Evolutionary conservation across 2,888 invertebrate genomes (phyloP), one percentile per base, ranked within the genome.

Genomic region (Theodoxus fluviatilis): DNA sequence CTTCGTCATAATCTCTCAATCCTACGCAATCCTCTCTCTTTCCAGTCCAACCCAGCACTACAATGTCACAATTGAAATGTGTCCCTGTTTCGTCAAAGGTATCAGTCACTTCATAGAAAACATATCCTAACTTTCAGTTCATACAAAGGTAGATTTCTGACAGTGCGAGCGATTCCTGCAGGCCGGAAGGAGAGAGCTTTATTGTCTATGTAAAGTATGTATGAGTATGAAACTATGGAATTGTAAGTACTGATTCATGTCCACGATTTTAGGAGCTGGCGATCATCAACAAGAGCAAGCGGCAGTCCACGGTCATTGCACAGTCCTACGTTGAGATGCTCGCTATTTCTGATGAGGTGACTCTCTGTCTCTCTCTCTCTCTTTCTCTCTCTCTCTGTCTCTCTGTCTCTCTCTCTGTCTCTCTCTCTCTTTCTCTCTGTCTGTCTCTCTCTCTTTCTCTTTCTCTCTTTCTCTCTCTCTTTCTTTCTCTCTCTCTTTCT

Each of bases 211-310:
- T 40, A 65, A n/a, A 65, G n/a, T 43, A 25, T 43, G 40, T 65
- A 40, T 65, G 28, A 18, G n/a, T 40, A 31, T 22, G 4, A 15
- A 65, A 18, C 4, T 67, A n/a, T 37, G 15, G 22, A 25, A n/a
- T n/a, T n/a, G n/a, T n/a, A n/a, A n/a, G n/a, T n/a, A n/a, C n/a
- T n/a, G n/a, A n/a, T n/a, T n/a, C n/a, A n/a, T n/a, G n/a, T n/a
- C n/a, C n/a, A n/a, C n/a, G n/a, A n/a, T 70, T 71, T 12, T 73
- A 83, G 83, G 83, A 82, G 61, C 71, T 83, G n/a, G 80, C 81
- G 18, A 82, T 83, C n/a, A 78, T 79, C 15, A 80, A 79, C 37
- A 70, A 76, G 9, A 77, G 74, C 3, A 55, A 69, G 0, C 71
- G 83, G 7, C 79, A 79, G 35, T 81, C 81, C 0, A 78, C 82